Conservation (phyloP, 2,113 vertebrate species). For the Dipodomys stephensi region DNA sequence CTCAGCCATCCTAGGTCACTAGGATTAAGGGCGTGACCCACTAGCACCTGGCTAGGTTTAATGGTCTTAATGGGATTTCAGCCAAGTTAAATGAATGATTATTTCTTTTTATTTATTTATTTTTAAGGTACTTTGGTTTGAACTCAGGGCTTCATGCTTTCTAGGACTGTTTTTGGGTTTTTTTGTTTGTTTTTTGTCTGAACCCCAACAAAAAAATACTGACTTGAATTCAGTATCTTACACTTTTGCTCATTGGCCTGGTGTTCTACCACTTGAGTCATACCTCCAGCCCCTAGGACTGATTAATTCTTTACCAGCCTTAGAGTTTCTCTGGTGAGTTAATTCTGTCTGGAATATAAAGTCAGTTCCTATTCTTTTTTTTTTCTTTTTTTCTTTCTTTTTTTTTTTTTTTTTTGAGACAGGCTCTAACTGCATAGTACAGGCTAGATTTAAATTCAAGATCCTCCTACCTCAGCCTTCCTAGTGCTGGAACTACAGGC, state of each 20-base stretch:
- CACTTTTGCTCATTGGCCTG: no score
- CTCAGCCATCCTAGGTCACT: no score
- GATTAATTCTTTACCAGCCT: no score
- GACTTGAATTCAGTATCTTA: background rate
- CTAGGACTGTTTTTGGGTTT: no score
- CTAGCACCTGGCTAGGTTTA: background rate
- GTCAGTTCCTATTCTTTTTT: background rate
- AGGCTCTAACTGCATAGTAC: background rate
- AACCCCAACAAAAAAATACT: background rate
- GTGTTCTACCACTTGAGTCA: no score
- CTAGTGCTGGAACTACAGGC: background rate
- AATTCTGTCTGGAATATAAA: background rate
- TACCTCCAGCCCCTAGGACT: no score
- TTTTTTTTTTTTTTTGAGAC: background rate
- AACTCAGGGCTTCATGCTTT: background rate
- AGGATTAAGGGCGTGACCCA: no score
- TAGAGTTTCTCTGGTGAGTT: no score
- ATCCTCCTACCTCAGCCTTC: background rate
- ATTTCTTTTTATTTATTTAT: background rate
- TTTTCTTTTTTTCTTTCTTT: background rate
- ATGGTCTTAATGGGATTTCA: background rate
- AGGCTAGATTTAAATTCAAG: background rate
- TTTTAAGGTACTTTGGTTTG: no score
- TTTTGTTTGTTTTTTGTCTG: no score
- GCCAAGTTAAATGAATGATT: background rate